Conservation (phyloP, 2,797 vertebrate genomes). For the Catharus ustulatus region DNA sequence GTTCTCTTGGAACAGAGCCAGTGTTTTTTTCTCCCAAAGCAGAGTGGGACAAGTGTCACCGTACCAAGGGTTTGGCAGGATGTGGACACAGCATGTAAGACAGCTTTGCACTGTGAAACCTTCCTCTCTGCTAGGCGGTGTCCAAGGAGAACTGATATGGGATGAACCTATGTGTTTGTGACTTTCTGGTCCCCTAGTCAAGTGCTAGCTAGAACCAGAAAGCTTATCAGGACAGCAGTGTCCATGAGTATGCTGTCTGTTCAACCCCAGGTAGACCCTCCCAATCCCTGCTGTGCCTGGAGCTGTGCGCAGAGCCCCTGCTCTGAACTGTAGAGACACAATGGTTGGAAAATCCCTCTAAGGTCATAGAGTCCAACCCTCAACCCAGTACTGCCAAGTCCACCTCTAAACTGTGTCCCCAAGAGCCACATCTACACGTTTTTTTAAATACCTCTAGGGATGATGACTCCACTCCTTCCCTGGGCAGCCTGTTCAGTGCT, state of each 20-base stretch:
- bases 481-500: neutral
- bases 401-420: neutral
- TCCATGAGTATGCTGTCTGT: neutral
- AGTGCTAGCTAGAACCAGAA: neutral
- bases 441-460: neutral
- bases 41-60: neutral
- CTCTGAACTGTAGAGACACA: neutral
- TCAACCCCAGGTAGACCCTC: neutral
- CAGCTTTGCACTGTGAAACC: neutral
- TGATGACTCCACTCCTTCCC: neutral
- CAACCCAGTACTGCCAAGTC: neutral
- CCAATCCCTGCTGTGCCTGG: neutral
- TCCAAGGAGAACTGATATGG: neutral
- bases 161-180: neutral
- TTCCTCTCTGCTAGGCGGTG: neutral
- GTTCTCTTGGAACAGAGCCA: neutral
- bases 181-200: neutral
- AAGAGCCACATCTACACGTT: rapidly evolving
- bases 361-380: neutral
- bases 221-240: neutral
- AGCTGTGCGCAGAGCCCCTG: neutral
- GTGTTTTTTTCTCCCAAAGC: neutral
- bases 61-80: conserved; percentile 18
- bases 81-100: rapidly evolving
- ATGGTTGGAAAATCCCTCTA: neutral